Percentiles rank a stretch among this genome's conserved stretches.
These are phyloP conservation scores for Lepidocyrtoides sp. DNA, from an alignment of 2,888 invertebrate genomes.

Conservation along the genomic window DNA sequence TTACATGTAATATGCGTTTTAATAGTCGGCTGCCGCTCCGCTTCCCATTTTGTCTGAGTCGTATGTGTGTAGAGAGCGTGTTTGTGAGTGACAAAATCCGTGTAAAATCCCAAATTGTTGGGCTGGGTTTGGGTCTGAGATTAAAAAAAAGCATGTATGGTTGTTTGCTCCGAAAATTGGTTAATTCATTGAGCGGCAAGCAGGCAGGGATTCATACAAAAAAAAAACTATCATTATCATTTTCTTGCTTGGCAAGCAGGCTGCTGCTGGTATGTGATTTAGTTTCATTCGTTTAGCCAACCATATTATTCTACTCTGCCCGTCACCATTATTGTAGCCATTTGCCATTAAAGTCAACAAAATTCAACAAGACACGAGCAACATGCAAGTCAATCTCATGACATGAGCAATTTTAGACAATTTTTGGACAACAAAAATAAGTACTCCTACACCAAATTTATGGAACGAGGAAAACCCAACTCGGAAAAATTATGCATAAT, in stretches of 20 bases:
- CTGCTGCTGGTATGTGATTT: no score
- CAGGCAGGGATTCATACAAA: not conserved
- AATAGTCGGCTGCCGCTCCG: not conserved
- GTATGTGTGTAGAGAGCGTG: not conserved
- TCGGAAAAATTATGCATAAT: not conserved
- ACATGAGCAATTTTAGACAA: constrained; percentile 32
- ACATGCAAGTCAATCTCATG: no score
- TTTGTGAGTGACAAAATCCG: constrained; percentile 35
- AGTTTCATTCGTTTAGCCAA: not conserved
- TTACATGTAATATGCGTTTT: no score
- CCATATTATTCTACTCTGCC: not conserved
- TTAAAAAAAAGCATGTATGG: not conserved
- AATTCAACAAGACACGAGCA: no score
- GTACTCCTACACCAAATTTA: constrained; percentile 8
- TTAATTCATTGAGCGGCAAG: constrained; percentile 23
- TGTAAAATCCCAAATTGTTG: constrained; percentile 35
- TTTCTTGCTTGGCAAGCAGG: no score
- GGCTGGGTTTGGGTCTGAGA: not conserved
- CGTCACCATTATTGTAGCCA: not conserved
- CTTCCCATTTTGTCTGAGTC: not conserved
- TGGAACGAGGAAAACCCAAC: not conserved
- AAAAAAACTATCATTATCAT: constrained; percentile 15
- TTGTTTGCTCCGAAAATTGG: constrained; percentile 46
- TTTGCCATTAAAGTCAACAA: no score
- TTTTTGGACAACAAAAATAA: constrained; percentile 25